Base-by-base conservation (phyloP, 2,113 vertebrate genomes). In the Crotalus tigris region DNA sequence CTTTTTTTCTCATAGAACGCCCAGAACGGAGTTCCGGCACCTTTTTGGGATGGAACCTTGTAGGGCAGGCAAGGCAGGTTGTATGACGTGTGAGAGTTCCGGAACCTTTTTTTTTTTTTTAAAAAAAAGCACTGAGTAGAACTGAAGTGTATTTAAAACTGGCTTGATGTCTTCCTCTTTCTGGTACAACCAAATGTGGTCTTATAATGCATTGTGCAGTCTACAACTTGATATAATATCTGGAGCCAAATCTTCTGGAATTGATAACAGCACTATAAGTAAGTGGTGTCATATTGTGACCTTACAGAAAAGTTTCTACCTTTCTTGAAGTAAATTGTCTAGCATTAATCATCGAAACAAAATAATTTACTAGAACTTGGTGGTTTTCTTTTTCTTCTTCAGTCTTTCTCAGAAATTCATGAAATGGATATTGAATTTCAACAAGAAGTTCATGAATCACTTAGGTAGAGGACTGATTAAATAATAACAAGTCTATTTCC, bases 401-500 rank as follows among this genome's bases (percentile, higher is more conserved):
- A 93, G 33, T 95, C 94, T 94, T 94, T 95, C 87, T 96, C 92
- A 94, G 94, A 94, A 92, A 95, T 95, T 94, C 49, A 64, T 95
- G 92, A 97, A 93, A 93, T 94, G 61, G 69, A 96, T 96, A 95
- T 69, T 97, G 96, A 97, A 97, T 97, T 97, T 96, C 96, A 96
- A 93, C 90, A 93, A 95, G 93, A 69, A 94, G 92, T 96, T 97
- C 96, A 96, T 97, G 95, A 98, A 97, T 97, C 95, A 96, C 93
- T 97, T 93, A 97, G 95, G 90, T 96, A 61, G 91, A 96, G 94
- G 89, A 89, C 44, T 97, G 96, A 98, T 97, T 97, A 97, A 97
- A 97, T 96, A 96, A 94, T 96, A 96, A 95, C 44, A 91, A 96
- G 93, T 95, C 29, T 15, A 97, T 97, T 97, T 98, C 95, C 96